Evolutionary conservation across 2,113 vertebrate genomes (phyloP).

Genomic region (Lepus europaeus): DNA sequence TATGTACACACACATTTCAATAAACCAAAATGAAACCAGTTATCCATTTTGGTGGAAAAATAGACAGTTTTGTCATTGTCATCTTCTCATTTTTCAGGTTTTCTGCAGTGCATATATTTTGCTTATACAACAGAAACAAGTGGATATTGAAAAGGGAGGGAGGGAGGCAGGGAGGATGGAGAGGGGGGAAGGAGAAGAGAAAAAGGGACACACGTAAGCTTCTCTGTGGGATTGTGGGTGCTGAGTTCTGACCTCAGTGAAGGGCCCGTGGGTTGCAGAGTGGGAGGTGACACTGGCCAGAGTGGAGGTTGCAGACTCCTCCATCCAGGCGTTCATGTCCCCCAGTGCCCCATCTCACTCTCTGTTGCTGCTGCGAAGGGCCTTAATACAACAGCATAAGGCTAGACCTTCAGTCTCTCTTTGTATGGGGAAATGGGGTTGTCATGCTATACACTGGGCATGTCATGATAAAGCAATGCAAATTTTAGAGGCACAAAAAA

Average conservation of each 20-base stretch:
- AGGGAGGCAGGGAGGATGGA: neutral
- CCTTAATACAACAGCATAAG: neutral
- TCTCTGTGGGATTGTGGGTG: accelerated
- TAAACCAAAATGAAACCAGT: neutral
- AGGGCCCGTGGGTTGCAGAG: accelerated
- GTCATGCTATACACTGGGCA: neutral
- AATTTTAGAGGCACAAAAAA: constrained; percentile 49
- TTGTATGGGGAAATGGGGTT: constrained; percentile 24
- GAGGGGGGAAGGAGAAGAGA: accelerated
- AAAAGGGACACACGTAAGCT: accelerated
- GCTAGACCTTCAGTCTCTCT: neutral
- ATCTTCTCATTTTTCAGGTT: neutral
- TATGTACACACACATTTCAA: neutral
- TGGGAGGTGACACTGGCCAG: accelerated
- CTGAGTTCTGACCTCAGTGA: neutral
- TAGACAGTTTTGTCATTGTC: neutral
- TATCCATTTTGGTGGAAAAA: neutral
- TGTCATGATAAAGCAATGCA: constrained; percentile 68
- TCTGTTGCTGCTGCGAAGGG: neutral
- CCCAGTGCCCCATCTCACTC: accelerated
- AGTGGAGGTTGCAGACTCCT: neutral
- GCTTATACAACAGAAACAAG: neutral
- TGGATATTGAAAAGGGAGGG: neutral
- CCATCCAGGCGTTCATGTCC: accelerated
- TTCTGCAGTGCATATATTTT: neutral